phyloP scores from a whole-genome alignment of 2,797 vertebrate species.

The Semaprochilodus insignis region DNA sequence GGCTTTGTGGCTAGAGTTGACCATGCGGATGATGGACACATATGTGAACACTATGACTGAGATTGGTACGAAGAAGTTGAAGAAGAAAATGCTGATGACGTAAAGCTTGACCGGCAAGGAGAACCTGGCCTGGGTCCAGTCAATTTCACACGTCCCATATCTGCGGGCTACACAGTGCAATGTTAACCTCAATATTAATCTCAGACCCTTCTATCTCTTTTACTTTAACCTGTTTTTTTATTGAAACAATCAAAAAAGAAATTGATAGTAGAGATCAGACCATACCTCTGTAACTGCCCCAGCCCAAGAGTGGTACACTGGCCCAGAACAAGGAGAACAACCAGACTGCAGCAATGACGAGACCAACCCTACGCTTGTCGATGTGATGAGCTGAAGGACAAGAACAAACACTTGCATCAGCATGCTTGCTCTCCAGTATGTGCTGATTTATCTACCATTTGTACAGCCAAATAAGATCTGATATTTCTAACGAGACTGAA shows the following conservation, averaged over 20 bases:
- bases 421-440: conserved; percentile 28
- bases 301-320: conserved; percentile 61
- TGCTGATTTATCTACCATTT: conserved; percentile 51
- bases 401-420: conserved; percentile 47
- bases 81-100: conserved; percentile 74
- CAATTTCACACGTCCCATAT: conserved; percentile 76
- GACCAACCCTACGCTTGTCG: conserved; percentile 51
- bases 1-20: conserved; percentile 73
- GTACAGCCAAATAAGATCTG: conserved; percentile 48
- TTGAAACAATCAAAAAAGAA: neutral
- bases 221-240: neutral
- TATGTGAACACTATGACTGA: conserved; percentile 71
- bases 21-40: conserved; percentile 72
- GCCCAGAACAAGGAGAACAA: conserved; percentile 64
- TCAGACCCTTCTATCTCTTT: neutral
- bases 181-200: neutral
- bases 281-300: conserved; percentile 67
- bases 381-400: conserved; percentile 60
- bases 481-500: conserved; percentile 35
- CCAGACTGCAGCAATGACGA: conserved; percentile 60
- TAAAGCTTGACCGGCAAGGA: conserved; percentile 75
- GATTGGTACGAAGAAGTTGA: conserved; percentile 74
- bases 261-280: neutral
- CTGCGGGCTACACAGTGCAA: conserved; percentile 64
- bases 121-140: conserved; percentile 76